These are phyloP conservation scores for Manis pentadactyla DNA, from an alignment of 2,797 vertebrate species.

Conservation along the genomic window DNA sequence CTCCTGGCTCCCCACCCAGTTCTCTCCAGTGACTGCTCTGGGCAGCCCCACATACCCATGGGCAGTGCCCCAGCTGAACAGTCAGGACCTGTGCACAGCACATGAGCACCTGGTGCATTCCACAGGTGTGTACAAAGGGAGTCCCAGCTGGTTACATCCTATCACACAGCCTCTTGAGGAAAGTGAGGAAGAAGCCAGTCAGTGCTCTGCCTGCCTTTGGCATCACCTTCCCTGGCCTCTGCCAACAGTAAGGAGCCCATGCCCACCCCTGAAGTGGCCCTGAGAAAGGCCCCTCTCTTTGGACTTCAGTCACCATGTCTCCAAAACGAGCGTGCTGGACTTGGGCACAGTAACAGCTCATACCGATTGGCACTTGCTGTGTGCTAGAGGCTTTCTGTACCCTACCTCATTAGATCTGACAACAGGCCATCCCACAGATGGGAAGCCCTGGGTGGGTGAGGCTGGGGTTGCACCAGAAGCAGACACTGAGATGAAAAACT, in stretches of 20 bases:
- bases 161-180: not conserved
- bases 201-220: not conserved
- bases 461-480: not conserved
- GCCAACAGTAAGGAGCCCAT: not conserved
- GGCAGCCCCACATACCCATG: not conserved
- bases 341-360: not conserved
- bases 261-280: not conserved
- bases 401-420: not conserved
- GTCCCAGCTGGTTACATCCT: not conserved
- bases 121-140: not conserved
- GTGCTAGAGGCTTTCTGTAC: fast-evolving
- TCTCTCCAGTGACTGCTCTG: not conserved
- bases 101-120: fast-evolving
- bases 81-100: not conserved
- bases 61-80: fast-evolving
- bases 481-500: not conserved
- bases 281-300: not conserved
- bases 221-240: not conserved
- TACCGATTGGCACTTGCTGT: not conserved
- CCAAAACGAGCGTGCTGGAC: not conserved
- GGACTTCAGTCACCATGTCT: not conserved
- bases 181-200: not conserved
- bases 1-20: not conserved
- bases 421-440: not conserved
- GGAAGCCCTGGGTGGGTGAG: not conserved